Conservation (phyloP, 92 coral and sea anemone species). For the Palythoa grandiflora region DNA sequence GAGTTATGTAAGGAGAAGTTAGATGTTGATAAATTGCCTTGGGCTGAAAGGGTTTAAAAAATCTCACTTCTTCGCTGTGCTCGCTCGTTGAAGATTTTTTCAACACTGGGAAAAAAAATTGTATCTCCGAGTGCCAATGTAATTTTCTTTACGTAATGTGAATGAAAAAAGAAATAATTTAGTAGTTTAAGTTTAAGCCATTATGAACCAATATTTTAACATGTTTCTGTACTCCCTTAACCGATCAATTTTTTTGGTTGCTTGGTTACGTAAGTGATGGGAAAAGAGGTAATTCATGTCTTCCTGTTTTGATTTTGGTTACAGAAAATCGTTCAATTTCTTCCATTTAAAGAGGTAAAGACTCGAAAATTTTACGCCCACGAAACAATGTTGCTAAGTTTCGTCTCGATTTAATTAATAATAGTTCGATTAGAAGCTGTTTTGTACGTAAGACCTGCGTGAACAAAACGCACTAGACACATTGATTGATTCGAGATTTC, state of each 20-base stretch:
- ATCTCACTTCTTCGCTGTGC: too few relatives aligned
- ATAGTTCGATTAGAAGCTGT: neutral
- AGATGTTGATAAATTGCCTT: too few relatives aligned
- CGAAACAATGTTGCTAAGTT: neutral
- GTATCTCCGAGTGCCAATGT: too few relatives aligned
- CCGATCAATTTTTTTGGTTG: neutral
- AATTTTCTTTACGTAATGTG: neutral
- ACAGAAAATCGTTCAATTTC: neutral
- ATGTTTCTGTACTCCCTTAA: neutral
- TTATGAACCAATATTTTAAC: too few relatives aligned
- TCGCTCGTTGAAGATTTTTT: too few relatives aligned
- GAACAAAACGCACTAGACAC: neutral
- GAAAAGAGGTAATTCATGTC: slow-evolving; percentile 6
- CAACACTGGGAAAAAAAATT: too few relatives aligned
- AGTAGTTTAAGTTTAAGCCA: too few relatives aligned
- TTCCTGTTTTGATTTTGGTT: slow-evolving; percentile 24
- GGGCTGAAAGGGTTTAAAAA: too few relatives aligned
- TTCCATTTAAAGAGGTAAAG: slow-evolving; percentile 34
- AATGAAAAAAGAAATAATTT: neutral
- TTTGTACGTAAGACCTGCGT: slow-evolving; percentile 25
- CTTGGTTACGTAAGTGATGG: slow-evolving; percentile 1
- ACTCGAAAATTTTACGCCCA: slow-evolving; percentile 16
- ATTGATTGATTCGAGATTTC: slow-evolving; percentile 32
- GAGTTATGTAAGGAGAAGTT: too few relatives aligned
- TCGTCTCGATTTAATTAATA: slow-evolving; percentile 2